Percentiles rank a stretch among this genome's conserved stretches.
phyloP scores from a whole-genome alignment of 2,113 vertebrate genomes.

The Illadopsis cleaveri region DNA sequence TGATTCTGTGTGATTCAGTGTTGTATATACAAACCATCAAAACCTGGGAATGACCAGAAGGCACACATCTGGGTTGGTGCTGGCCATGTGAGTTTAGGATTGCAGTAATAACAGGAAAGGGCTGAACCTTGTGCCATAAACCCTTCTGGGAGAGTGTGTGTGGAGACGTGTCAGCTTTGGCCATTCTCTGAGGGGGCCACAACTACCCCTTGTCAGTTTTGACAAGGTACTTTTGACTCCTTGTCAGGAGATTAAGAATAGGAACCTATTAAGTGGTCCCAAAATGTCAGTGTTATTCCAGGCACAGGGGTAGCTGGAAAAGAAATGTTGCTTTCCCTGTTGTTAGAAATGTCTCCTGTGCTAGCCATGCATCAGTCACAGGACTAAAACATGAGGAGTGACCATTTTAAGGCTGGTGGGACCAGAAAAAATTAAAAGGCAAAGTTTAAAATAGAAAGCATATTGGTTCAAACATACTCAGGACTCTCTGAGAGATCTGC shows the following conservation, averaged over 20 bases:
- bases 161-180: background rate
- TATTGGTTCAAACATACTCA: background rate
- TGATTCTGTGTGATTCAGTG: background rate
- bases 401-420: background rate
- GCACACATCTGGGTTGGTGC: background rate
- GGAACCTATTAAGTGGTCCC: background rate
- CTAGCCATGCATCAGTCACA: background rate
- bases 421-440: background rate
- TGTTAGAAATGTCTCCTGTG: background rate
- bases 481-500: background rate
- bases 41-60: background rate
- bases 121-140: background rate
- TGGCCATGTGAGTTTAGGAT: background rate
- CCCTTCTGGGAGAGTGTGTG: background rate
- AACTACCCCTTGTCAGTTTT: background rate
- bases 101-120: background rate
- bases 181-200: background rate
- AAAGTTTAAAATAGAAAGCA: background rate
- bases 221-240: slow-evolving; percentile 28
- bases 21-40: background rate
- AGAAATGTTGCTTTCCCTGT: background rate
- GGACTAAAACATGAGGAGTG: background rate
- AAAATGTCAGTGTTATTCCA: slow-evolving; percentile 20
- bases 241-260: slow-evolving; percentile 39
- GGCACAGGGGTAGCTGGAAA: background rate